These are phyloP conservation scores for Bacillus rossius DNA, from an alignment of 1,140 invertebrate genomes.

Conservation along the genomic window DNA sequence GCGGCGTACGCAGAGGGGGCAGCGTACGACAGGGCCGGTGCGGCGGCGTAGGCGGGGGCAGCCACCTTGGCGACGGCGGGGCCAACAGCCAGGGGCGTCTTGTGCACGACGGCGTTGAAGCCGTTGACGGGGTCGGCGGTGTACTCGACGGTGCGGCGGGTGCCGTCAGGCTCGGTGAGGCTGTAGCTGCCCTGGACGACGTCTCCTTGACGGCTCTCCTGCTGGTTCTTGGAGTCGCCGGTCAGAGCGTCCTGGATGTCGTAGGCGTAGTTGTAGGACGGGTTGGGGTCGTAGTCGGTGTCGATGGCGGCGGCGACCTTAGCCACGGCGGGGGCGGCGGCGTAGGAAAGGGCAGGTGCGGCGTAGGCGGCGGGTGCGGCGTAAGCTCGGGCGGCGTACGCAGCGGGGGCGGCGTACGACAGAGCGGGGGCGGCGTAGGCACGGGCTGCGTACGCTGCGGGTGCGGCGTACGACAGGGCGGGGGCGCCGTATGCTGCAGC, in stretches of 20 bases:
- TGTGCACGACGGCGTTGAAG: constrained; percentile 20
- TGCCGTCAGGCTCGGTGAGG: constrained; percentile 50
- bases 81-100: neutral
- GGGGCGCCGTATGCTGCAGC: neutral
- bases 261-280: constrained; percentile 15
- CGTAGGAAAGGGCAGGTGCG: neutral
- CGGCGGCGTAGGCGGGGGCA: constrained; percentile 18
- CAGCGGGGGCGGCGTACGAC: constrained; percentile 33
- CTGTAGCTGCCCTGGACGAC: constrained; percentile 41
- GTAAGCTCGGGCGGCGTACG: constrained; percentile 15
- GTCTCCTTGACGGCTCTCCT: constrained; percentile 17
- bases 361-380: constrained; percentile 25
- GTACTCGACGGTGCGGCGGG: constrained; percentile 49
- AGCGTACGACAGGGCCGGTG: constrained; percentile 25
- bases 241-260: constrained; percentile 15
- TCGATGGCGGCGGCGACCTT: constrained; percentile 20
- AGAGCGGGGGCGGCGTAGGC: constrained; percentile 29
- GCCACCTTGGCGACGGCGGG: too few relatives aligned
- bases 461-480: too few relatives aligned
- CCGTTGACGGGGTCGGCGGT: constrained; percentile 37
- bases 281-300: constrained; percentile 19
- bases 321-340: constrained; percentile 3
- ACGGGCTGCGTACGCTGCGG: constrained; percentile 23
- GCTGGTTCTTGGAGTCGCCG: constrained; percentile 23
- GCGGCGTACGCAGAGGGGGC: constrained; percentile 7